Conservation (phyloP, 2,797 vertebrate species). For the Neoniphon sammara region DNA sequence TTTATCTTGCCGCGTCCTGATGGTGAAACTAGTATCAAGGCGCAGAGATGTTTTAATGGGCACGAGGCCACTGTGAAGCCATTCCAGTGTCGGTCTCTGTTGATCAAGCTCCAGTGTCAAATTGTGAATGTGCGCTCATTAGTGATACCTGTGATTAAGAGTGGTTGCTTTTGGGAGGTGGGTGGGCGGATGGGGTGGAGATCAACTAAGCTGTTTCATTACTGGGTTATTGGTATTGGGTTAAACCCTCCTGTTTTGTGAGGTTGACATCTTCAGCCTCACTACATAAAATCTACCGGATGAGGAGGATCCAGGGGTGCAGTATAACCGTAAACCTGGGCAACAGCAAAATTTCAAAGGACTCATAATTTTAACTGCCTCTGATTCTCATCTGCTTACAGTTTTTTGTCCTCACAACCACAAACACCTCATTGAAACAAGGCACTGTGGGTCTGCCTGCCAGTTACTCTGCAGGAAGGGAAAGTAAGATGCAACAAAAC, state of each 20-base stretch:
- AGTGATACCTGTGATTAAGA: neutral
- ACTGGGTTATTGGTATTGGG: neutral
- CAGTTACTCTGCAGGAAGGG: too few species aligned
- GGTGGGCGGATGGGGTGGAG: neutral
- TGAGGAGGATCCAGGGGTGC: neutral
- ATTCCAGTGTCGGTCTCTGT: constrained; percentile 16
- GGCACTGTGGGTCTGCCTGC: too few species aligned
- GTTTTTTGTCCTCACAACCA: neutral
- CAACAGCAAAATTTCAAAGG: neutral
- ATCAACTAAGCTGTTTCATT: too few species aligned
- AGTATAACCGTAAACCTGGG: neutral
- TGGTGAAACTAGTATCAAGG: constrained; percentile 40
- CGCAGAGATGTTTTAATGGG: constrained; percentile 54
- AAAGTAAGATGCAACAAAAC: too few species aligned
- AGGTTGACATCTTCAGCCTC: too few species aligned
- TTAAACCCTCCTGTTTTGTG: neutral
- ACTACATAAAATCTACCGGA: neutral
- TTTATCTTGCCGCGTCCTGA: constrained; percentile 55
- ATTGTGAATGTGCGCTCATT: neutral
- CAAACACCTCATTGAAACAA: too few species aligned
- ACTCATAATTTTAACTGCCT: neutral
- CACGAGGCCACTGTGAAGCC: constrained; percentile 41
- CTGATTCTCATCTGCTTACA: neutral
- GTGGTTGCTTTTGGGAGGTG: neutral
- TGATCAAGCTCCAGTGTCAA: constrained; percentile 26